Evolutionary conservation across 2,888 invertebrate genomes (phyloP).

Genomic region (Scaptomyza tumidula): DNA sequence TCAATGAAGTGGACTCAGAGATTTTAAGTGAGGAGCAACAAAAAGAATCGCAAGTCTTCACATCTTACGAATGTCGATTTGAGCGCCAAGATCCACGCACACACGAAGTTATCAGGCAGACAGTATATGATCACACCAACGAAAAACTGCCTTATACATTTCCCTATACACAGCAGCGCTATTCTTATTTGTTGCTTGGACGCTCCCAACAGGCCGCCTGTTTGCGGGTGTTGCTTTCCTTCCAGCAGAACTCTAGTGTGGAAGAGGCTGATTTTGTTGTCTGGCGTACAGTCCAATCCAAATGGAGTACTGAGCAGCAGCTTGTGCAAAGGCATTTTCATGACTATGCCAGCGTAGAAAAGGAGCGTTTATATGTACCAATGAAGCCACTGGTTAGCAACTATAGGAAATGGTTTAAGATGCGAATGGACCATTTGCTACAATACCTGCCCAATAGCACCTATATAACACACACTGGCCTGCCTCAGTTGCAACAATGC

Average conservation of each 20-base stretch:
- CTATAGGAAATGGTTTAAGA: slow-evolving; percentile 70
- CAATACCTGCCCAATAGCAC: slow-evolving; percentile 28
- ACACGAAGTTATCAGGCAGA: slow-evolving; percentile 30
- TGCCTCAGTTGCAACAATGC: slow-evolving; percentile 72
- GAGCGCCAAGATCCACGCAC: slow-evolving; percentile 75
- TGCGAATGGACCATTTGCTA: slow-evolving; percentile 34
- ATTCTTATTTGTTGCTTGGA: slow-evolving; percentile 68
- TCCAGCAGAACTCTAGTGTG: slow-evolving; percentile 43
- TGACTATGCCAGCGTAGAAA: slow-evolving; percentile 56
- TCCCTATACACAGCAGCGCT: slow-evolving; percentile 29
- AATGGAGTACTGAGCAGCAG: slow-evolving; percentile 60
- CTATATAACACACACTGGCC: slow-evolving; percentile 73
- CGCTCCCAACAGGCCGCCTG: slow-evolving; percentile 68
- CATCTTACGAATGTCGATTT: slow-evolving; percentile 19
- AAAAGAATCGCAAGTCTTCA: slow-evolving; percentile 25
- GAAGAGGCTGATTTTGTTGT: slow-evolving; percentile 57
- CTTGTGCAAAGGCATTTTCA: slow-evolving; percentile 63
- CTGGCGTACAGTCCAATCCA: slow-evolving; percentile 48
- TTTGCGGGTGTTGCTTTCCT: slow-evolving; percentile 62
- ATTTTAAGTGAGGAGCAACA: slow-evolving; percentile 41
- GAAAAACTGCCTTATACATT: slow-evolving; percentile 47
- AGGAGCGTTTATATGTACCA: slow-evolving; percentile 63
- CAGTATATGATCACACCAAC: slow-evolving; percentile 61
- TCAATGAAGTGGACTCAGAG: slow-evolving; percentile 74
- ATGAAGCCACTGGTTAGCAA: slow-evolving; percentile 52